Percentiles rank a stretch among this genome's conserved stretches.
Conservation (phyloP, 2,888 invertebrate genomes). For the Gymnocheta viridis region DNA sequence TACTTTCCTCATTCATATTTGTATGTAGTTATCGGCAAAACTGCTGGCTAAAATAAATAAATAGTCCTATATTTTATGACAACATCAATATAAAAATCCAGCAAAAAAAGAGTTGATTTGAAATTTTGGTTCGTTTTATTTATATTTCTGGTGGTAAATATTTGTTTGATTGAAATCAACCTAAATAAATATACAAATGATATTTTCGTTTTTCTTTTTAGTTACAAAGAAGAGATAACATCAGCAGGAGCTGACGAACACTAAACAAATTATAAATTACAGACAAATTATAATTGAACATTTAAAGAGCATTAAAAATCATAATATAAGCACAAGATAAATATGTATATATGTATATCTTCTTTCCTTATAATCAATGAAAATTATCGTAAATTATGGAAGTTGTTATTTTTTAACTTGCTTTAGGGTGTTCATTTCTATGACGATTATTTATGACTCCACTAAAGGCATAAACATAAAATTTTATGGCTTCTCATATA, state of each 20-base stretch:
- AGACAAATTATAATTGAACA: conserved; percentile 8
- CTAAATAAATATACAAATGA: conserved; percentile 45
- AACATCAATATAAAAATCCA: background rate
- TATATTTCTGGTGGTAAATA: conserved; percentile 34
- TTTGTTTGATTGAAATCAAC: conserved; percentile 47
- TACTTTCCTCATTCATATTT: background rate
- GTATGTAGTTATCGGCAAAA: background rate
- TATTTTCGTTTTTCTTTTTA: background rate
- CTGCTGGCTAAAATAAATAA: conserved; percentile 13
- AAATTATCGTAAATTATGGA: conserved; percentile 1
- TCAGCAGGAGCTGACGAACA: conserved; percentile 29
- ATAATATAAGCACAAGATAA: background rate
- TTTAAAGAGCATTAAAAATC: conserved; percentile 17
- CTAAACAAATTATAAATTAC: conserved; percentile 40
- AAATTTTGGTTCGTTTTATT: background rate
- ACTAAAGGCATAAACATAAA: conserved; percentile 29
- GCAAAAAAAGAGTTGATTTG: conserved; percentile 22
- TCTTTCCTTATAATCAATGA: background rate
- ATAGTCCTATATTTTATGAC: conserved; percentile 33
- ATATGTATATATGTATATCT: too few species aligned
- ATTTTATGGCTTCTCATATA: conserved; percentile 34
- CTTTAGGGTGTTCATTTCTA: background rate
- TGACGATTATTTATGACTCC: conserved; percentile 35
- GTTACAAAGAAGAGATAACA: conserved; percentile 2
- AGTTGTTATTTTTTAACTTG: background rate